These are phyloP conservation scores for Clarias macrocephalus DNA, from an alignment of 2,113 vertebrate species.

Conservation along the genomic window DNA sequence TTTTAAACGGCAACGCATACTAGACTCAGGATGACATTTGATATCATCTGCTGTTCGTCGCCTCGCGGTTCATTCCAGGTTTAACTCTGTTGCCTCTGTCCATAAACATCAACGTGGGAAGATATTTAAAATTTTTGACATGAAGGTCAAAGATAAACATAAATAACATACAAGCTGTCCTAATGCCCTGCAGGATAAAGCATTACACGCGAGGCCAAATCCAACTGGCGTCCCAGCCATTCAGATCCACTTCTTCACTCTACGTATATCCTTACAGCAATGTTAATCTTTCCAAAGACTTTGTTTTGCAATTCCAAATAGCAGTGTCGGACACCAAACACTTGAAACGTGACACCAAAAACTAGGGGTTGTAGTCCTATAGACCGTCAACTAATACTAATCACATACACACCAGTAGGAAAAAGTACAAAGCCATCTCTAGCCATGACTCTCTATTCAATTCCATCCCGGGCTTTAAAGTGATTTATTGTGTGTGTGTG, in stretches of 20 bases:
- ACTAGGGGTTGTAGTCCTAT: slow-evolving; percentile 25
- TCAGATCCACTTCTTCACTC: neutral
- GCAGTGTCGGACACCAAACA: slow-evolving; percentile 27
- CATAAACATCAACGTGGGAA: neutral
- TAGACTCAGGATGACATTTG: neutral
- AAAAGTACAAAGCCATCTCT: slow-evolving; percentile 48
- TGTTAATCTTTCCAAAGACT: slow-evolving; percentile 28
- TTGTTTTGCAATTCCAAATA: slow-evolving; percentile 28
- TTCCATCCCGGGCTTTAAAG: slow-evolving; percentile 44
- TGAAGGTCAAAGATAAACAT: slow-evolving; percentile 12
- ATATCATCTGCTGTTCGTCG: neutral
- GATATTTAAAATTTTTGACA: neutral
- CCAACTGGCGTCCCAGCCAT: neutral
- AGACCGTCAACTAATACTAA: slow-evolving; percentile 30
- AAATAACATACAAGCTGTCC: neutral
- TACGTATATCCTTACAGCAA: neutral
- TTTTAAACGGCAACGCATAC: neutral
- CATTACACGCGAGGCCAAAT: neutral
- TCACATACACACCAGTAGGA: slow-evolving; percentile 3
- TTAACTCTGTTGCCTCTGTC: neutral
- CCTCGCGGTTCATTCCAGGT: neutral
- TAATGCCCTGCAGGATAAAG: neutral
- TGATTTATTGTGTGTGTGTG: slow-evolving; percentile 26
- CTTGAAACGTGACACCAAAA: slow-evolving; percentile 11
- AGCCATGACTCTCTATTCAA: slow-evolving; percentile 45